These are phyloP conservation scores for Hystrix cristata DNA, from an alignment of 2,113 vertebrate species.

Conservation along the genomic window DNA sequence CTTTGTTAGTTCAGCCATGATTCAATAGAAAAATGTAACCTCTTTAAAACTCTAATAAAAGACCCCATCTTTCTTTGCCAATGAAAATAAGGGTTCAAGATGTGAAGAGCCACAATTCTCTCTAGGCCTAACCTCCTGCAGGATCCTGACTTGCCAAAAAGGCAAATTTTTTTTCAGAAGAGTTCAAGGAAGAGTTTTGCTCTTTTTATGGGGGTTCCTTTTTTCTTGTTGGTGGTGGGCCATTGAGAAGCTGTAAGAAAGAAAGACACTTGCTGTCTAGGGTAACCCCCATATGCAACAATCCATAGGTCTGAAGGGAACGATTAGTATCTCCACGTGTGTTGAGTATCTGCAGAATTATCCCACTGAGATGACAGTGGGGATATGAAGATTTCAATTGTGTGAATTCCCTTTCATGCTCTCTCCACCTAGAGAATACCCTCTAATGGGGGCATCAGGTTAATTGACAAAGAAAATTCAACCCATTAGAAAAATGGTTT, in stretches of 20 bases:
- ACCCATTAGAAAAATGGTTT: not conserved
- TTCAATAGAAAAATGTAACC: not conserved
- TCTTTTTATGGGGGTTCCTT: not conserved
- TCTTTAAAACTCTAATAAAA: not conserved
- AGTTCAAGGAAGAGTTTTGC: not conserved
- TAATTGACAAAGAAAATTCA: constrained; percentile 53
- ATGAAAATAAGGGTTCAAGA: not conserved
- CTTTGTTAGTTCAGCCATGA: not conserved
- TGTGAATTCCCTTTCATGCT: not conserved
- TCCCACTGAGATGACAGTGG: constrained; percentile 11
- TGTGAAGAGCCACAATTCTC: not conserved
- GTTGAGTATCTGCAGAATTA: constrained; percentile 32
- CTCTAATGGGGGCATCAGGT: not conserved
- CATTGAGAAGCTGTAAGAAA: not conserved
- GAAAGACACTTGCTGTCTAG: not conserved
- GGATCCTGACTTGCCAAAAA: not conserved
- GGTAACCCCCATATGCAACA: not conserved
- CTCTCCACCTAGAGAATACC: not conserved
- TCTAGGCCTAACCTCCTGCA: not conserved
- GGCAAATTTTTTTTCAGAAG: constrained; percentile 17
- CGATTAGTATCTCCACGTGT: not conserved
- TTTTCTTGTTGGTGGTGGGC: not conserved
- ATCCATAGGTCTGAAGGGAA: not conserved
- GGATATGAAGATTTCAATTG: constrained; percentile 9
- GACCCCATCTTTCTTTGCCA: not conserved